These are phyloP conservation scores for Baccha elongata DNA, from an alignment of 2,888 invertebrate species.

Conservation along the genomic window DNA sequence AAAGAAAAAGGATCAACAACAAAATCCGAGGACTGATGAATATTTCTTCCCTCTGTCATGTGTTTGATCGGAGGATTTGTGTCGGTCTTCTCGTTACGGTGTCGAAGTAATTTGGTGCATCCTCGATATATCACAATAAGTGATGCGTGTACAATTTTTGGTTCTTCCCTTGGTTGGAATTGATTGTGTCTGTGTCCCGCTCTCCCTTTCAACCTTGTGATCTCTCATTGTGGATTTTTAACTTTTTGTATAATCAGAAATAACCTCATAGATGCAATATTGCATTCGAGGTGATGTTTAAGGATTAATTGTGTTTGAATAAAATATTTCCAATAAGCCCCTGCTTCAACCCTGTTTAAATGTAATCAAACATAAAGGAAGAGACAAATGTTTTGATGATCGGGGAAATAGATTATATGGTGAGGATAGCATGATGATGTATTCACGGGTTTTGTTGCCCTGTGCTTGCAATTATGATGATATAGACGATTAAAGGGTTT, in stretches of 20 bases:
- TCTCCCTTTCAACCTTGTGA: background rate
- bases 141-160: constrained; percentile 68
- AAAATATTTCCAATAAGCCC: constrained; percentile 61
- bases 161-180: constrained; percentile 22
- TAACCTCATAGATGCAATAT: constrained; percentile 46
- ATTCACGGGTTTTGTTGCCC: constrained; percentile 32
- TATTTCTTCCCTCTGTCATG: constrained; percentile 19
- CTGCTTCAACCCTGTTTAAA: constrained; percentile 1
- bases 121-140: constrained; percentile 71
- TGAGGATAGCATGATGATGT: too few species aligned
- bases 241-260: constrained; percentile 37
- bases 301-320: constrained; percentile 72
- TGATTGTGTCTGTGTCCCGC: constrained; percentile 5
- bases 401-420: constrained; percentile 6
- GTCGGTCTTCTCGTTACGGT: constrained; percentile 62
- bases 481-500: constrained; percentile 69
- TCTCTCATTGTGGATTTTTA: constrained; percentile 29
- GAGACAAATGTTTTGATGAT: constrained; percentile 31
- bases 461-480: constrained; percentile 57
- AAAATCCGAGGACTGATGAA: background rate
- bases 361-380: background rate
- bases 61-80: constrained; percentile 50
- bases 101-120: constrained; percentile 68
- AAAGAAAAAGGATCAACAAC: constrained; percentile 39
- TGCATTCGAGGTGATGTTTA: constrained; percentile 41